Conservation (phyloP, 2,797 vertebrate genomes). For the Pipistrellus pygmaeus region DNA sequence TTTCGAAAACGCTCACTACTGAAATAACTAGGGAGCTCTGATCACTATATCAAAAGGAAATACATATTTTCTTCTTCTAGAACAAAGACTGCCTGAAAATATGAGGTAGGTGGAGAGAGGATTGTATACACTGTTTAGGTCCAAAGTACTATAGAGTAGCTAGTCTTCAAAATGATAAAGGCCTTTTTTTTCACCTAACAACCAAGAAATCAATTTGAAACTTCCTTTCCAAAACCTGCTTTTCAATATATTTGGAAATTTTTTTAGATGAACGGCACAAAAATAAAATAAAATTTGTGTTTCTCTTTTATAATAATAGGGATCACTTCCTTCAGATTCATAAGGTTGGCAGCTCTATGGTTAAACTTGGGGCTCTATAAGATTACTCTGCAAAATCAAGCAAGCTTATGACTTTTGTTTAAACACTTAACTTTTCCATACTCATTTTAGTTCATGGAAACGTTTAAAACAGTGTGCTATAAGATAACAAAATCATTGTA, state of each 20-base stretch:
- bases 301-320: neutral
- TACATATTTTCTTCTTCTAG: neutral
- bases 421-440: neutral
- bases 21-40: neutral
- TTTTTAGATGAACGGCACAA: slow-evolving; percentile 5
- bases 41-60: neutral
- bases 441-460: neutral
- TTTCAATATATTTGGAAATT: neutral
- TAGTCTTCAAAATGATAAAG: neutral
- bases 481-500: neutral
- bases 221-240: neutral
- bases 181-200: neutral
- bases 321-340: neutral
- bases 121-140: neutral
- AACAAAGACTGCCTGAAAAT: neutral
- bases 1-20: neutral
- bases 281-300: neutral
- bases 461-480: neutral
- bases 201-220: neutral
- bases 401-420: neutral
- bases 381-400: neutral
- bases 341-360: neutral
- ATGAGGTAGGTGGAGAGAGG: neutral
- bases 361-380: neutral
- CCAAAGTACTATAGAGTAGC: neutral